Conservation (phyloP, 2,888 invertebrate genomes). For the Ceratothoa steindachneri region DNA sequence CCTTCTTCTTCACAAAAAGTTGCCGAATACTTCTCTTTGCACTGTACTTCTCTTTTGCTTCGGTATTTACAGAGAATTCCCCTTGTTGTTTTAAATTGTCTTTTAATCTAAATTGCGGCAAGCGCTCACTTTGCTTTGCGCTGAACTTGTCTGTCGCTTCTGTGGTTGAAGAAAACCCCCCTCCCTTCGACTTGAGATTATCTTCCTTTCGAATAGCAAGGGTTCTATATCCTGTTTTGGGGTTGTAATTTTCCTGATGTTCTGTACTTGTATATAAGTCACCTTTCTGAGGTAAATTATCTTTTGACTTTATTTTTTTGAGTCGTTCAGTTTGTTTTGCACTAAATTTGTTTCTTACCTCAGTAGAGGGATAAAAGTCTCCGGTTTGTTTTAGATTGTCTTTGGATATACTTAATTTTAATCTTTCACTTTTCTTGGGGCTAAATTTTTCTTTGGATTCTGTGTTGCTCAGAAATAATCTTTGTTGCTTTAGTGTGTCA, state of each 20-base stretch:
- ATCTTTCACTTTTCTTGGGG: neutral
- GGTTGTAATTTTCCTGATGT: slow-evolving; percentile 19
- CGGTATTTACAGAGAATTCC: neutral
- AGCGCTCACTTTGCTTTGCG: neutral
- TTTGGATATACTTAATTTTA: neutral
- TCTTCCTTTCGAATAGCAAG: slow-evolving; percentile 16
- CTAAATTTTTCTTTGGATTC: slow-evolving; percentile 6
- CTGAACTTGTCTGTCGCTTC: slow-evolving; percentile 36
- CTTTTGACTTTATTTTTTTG: neutral
- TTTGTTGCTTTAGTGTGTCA: neutral
- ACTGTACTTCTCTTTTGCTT: slow-evolving; percentile 14
- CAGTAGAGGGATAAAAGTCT: neutral
- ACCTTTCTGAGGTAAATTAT: slow-evolving; percentile 8
- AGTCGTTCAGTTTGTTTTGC: neutral
- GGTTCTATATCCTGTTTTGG: slow-evolving; percentile 12
- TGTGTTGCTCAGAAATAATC: neutral
- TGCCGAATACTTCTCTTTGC: neutral
- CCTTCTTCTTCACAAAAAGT: neutral
- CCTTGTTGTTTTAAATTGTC: slow-evolving; percentile 19
- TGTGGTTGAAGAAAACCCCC: slow-evolving; percentile 27
- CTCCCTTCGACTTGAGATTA: no score
- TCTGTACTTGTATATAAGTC: slow-evolving; percentile 20
- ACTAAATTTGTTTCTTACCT: slow-evolving; percentile 4
- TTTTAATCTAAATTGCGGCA: neutral
- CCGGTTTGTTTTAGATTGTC: slow-evolving; percentile 17